These are phyloP conservation scores for Gallirallus australis DNA, from an alignment of 2,797 vertebrate species.

Conservation along the genomic window DNA sequence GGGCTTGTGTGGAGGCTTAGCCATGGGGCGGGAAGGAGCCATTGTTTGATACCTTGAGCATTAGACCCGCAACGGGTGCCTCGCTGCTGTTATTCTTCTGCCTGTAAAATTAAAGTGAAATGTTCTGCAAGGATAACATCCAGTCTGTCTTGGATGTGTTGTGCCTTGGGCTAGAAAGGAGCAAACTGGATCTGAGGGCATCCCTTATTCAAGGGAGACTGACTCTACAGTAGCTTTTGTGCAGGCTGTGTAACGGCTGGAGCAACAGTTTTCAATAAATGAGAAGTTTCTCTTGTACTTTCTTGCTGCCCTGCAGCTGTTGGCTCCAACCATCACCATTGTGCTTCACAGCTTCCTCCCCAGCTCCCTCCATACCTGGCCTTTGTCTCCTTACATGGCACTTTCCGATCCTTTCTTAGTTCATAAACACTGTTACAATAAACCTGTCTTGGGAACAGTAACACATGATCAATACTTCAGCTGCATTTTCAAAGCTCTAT, in stretches of 20 bases:
- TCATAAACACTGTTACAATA: background rate
- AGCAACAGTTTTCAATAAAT: background rate
- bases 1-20: background rate
- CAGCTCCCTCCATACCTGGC: background rate
- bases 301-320: background rate
- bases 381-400: background rate
- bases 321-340: background rate
- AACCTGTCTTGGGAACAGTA: background rate
- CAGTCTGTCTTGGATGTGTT: background rate
- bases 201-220: background rate
- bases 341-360: background rate
- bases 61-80: background rate
- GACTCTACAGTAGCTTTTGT: background rate
- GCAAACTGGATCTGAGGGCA: background rate
- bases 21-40: background rate
- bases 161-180: background rate
- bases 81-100: background rate
- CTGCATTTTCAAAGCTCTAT: background rate
- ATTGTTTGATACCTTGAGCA: background rate
- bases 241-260: background rate
- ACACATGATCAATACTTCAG: accelerated
- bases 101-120: background rate
- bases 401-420: background rate
- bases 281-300: background rate
- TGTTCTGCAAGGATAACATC: background rate